Base-by-base conservation (phyloP, 2,113 vertebrate species). In the Caranx ignobilis region DNA sequence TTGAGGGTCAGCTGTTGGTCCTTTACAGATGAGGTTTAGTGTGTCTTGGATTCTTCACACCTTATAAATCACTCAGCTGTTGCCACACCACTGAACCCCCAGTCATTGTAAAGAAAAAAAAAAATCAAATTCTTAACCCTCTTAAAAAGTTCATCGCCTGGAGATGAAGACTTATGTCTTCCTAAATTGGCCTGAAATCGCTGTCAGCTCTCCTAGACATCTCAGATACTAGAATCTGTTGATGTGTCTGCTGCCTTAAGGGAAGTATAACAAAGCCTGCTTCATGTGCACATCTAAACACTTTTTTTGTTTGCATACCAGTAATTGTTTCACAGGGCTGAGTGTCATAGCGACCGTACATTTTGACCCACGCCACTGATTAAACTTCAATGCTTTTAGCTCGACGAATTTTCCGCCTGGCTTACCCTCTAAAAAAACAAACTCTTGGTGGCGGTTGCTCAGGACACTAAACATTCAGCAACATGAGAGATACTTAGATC, bases 361-460 rank as follows among this genome's bases (percentile, higher is more conserved):
- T 66, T 61, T 61, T 60, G 47, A 76, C 69, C 69, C 57, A 31
- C 71, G 31, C 55, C 19, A 60, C 71, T 77, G 66, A 60, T 67
- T 67, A 15, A 61, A 77, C 54, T n/a, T 86, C 55, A 74, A 52
- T 84, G 57, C 10, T 9, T 87, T 85, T 39, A 61, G 66, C 76
- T 84, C 75, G 78, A 87, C 55, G 1, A n/a, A 85, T 87, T 91
- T 91, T 90, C 83, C 90, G 64, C 83, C 75, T 81, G 78, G 39
- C 52, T 88, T 85, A 74, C 71, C 57, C 41, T 87, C 69, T 86
- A 45, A 26, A 87, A 89, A 89, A 91, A 83, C 0, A 84, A 73
- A 89, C 75, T 62, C 26, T 16, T 8, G 2, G 26, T 34, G 62
- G 77, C 62, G 62, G 76, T 88, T 74, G 60, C 79, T 56, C 82